Evolutionary conservation across 2,797 vertebrate species (phyloP).

Genomic region (Xiphorhynchus erythropygius): DNA sequence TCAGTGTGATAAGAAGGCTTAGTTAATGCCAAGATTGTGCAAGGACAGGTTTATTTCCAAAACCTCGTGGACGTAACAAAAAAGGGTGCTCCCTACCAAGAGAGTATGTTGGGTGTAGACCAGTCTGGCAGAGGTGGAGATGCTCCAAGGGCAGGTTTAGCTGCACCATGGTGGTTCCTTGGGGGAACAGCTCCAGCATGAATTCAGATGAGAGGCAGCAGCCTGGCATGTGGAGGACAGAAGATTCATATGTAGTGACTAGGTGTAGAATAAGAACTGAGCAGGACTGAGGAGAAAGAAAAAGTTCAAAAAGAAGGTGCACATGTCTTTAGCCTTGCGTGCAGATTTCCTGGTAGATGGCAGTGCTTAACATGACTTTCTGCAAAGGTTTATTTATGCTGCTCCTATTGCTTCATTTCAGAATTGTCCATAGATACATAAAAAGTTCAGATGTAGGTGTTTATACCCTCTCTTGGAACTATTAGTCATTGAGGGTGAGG

Average conservation of each 20-base stretch:
- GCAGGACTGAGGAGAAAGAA: background rate
- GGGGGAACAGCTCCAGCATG: background rate
- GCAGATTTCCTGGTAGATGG: background rate
- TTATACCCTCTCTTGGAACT: background rate
- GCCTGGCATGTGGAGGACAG: too few species aligned
- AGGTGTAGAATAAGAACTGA: background rate
- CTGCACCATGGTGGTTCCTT: accelerated
- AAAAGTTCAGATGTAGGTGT: background rate
- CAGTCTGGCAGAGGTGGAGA: background rate
- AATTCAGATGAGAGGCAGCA: background rate
- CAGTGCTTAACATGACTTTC: background rate
- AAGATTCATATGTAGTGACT: background rate
- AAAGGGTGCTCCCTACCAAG: background rate
- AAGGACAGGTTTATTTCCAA: background rate
- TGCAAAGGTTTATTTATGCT: background rate
- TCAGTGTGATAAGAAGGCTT: background rate
- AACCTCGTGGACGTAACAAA: background rate
- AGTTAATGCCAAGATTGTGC: background rate
- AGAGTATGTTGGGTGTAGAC: background rate
- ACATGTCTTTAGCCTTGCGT: background rate
- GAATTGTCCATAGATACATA: background rate
- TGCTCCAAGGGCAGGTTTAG: background rate
- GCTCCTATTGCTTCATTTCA: background rate
- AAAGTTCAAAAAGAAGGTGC: background rate
- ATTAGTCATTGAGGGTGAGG: background rate